A percentile compares a stretch with the other conserved stretches of the same genome.
Evolutionary conservation across 2,888 invertebrate species (phyloP).

Genomic region (Lepidochrysops patricia): DNA sequence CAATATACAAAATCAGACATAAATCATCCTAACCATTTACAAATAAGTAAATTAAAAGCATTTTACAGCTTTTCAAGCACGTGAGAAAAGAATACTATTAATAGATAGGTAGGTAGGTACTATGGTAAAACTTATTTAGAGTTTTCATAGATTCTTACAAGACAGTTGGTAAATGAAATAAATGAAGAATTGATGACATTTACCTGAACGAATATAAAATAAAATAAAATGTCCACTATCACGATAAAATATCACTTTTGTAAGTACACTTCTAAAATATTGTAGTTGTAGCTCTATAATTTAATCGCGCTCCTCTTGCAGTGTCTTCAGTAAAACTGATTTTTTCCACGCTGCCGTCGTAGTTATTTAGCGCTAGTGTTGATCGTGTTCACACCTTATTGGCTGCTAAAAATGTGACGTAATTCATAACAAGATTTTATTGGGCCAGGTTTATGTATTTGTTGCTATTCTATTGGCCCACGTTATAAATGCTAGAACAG

Average conservation of each 20-base stretch:
- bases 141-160: neutral
- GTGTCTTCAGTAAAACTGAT: constrained; percentile 63
- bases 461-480: constrained; percentile 79
- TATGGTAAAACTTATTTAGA: neutral
- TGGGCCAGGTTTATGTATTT: constrained; percentile 70
- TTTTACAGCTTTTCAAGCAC: neutral
- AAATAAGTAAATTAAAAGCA: neutral
- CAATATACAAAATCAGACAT: neutral
- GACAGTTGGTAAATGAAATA: neutral
- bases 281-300: constrained; percentile 12
- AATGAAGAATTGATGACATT: neutral
- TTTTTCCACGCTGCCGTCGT: constrained; percentile 56
- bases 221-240: neutral
- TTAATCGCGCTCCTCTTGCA: constrained; percentile 41
- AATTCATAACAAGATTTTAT: constrained; percentile 40
- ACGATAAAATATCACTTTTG: constrained; percentile 33
- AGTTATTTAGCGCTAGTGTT: constrained; percentile 72
- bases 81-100: neutral
- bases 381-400: constrained; percentile 77
- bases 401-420: constrained; percentile 64
- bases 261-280: constrained; percentile 39
- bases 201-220: constrained; percentile 3
- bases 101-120: too few relatives aligned
- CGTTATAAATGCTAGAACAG: constrained; percentile 62
- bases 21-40: neutral